phyloP scores from a whole-genome alignment of 2,113 vertebrate genomes.

The Phaetusa simplex region DNA sequence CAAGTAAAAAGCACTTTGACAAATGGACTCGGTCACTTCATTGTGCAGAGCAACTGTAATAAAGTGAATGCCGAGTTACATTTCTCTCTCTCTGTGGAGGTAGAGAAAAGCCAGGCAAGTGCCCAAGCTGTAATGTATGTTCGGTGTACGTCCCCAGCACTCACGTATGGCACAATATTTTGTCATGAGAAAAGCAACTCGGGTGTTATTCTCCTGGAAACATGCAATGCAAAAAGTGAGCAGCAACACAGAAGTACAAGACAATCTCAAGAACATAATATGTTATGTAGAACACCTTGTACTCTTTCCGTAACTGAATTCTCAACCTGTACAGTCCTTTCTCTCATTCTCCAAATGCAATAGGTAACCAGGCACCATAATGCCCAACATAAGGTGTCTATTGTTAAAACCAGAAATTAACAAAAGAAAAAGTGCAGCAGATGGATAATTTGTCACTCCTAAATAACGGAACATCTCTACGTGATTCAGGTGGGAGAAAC shows the following conservation, averaged over 20 bases:
- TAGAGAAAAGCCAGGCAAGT: neutral
- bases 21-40: neutral
- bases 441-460: slow-evolving; percentile 6
- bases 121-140: neutral
- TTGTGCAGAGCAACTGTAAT: neutral
- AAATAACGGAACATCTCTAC: neutral
- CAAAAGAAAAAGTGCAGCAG: neutral
- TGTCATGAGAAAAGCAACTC: neutral
- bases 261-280: neutral
- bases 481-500: neutral
- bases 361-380: neutral
- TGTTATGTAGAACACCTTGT: neutral
- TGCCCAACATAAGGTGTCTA: neutral
- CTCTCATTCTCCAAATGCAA: neutral
- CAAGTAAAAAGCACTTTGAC: neutral
- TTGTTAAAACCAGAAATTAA: neutral
- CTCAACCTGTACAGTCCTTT: neutral
- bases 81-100: neutral
- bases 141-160: neutral
- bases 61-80: neutral
- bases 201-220: neutral
- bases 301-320: neutral
- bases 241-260: neutral
- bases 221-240: neutral
- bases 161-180: neutral